Evolutionary conservation across 2,113 vertebrate species (phyloP).

Genomic region (Riparia riparia): DNA sequence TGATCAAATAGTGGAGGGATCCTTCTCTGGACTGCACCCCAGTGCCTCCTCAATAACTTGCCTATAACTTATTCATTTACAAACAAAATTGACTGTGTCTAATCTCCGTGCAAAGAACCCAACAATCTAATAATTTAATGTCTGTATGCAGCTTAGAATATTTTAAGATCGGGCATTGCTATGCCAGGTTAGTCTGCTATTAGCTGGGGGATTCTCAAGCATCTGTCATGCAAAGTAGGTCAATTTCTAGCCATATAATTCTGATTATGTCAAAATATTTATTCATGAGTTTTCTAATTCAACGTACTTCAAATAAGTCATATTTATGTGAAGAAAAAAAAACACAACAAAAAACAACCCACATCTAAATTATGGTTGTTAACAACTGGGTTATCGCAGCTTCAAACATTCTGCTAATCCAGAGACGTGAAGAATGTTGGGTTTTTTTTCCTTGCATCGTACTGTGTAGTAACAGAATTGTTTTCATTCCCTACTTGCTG

Average conservation of each 20-base stretch:
- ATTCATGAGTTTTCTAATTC: slow-evolving; percentile 75
- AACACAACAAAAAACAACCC: neutral
- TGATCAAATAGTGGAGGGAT: neutral
- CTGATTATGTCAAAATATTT: slow-evolving; percentile 79
- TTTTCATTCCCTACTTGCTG: neutral
- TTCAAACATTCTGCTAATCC: slow-evolving; percentile 34
- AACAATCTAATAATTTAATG: slow-evolving; percentile 65
- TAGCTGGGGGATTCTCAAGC: slow-evolving; percentile 71
- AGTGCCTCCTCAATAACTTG: neutral
- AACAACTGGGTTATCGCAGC: slow-evolving; percentile 31
- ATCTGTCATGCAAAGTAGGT: slow-evolving; percentile 77
- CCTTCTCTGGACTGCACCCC: neutral
- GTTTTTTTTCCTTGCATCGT: neutral
- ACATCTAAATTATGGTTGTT: slow-evolving; percentile 50
- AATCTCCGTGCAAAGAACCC: slow-evolving; percentile 6
- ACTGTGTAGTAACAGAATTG: neutral
- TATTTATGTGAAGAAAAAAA: slow-evolving; percentile 49
- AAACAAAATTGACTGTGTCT: slow-evolving; percentile 61
- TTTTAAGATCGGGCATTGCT: slow-evolving; percentile 57
- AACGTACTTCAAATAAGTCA: slow-evolving; percentile 67
- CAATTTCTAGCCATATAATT: slow-evolving; percentile 76
- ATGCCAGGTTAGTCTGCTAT: slow-evolving; percentile 73
- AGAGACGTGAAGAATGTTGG: neutral
- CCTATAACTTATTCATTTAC: slow-evolving; percentile 32
- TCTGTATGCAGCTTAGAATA: slow-evolving; percentile 54